Base-by-base conservation (phyloP, 2,888 invertebrate genomes). In the Pecten maximus region DNA sequence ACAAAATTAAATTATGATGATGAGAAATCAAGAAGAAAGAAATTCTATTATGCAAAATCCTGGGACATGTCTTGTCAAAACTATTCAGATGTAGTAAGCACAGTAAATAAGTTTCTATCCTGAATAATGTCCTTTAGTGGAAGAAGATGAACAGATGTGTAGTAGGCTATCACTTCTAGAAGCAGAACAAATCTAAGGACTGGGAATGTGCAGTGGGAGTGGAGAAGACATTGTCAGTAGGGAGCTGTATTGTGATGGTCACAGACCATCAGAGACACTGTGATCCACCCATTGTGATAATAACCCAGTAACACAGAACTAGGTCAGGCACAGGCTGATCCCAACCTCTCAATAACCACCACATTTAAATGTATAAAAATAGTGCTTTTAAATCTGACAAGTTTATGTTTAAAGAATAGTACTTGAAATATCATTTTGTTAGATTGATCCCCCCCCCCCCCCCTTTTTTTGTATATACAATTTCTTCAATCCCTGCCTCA, bases 191-290 rank as follows among this genome's bases (percentile, higher is more conserved):
- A 19, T 35, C 74, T 28, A 74, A 35, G 28, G 28, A 10, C 74
- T 74, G 35, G 74, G 54, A 54, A 54, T 54, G 54, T 74, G 74
- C 74, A 74, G 74, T 74, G 35, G 74, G 74, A 74, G 74, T 74
- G 74, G 74, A 35, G 74, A 74, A 35, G 74, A 35, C 74, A 74
- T 74, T 74, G 74, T 74, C 74, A 35, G 74, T 74, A 74, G 74
- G 74, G 60, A 28, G 60, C 60, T 16, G 74, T 74, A 74, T 74
- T 74, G 74, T 74, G 35, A 35, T 74, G 28, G 74, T 74, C 74
- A 74, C 74, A 74, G 74, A 74, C 35, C 74, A 74, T 74, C 74
- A 28, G 74, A 74, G 74, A 35, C 74, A 74, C 35, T 74, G 35
- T 35, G 74, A 28, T 74, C 74, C 74, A 74, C 28, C 74, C 16